These are phyloP conservation scores for Myocastor coypus DNA, from an alignment of 2,113 vertebrate genomes.

Conservation along the genomic window DNA sequence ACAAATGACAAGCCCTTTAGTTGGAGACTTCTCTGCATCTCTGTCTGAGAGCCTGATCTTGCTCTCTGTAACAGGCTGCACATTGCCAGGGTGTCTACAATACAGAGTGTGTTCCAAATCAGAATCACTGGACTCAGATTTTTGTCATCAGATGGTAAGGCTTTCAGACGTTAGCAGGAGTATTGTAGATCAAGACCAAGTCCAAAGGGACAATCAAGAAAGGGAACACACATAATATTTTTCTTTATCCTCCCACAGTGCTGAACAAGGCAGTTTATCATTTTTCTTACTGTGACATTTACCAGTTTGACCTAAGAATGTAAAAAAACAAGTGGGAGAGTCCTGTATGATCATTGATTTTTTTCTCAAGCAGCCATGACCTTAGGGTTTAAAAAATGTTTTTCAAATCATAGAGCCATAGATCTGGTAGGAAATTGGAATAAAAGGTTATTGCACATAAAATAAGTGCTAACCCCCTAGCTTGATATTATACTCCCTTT, in stretches of 20 bases:
- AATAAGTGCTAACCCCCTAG: not conserved
- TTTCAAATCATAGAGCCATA: slow-evolving; percentile 63
- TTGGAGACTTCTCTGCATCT: not conserved
- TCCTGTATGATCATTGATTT: slow-evolving; percentile 55
- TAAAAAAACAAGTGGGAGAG: slow-evolving; percentile 66
- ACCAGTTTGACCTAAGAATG: slow-evolving; percentile 64
- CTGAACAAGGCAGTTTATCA: slow-evolving; percentile 8
- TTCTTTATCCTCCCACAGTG: not conserved
- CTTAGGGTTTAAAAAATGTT: slow-evolving; percentile 11
- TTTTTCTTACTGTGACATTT: slow-evolving; percentile 53
- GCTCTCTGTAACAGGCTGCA: not conserved
- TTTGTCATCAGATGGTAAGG: not conserved
- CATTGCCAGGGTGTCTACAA: not conserved
- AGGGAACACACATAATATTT: not conserved
- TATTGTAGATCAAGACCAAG: not conserved
- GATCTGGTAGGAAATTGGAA: slow-evolving; percentile 9
- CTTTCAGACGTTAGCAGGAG: not conserved
- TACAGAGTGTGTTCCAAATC: not conserved
- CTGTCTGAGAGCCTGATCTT: not conserved
- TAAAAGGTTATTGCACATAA: not conserved
- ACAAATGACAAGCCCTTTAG: not conserved
- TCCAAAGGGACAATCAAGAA: not conserved
- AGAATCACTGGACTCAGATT: not conserved
- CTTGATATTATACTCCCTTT: not conserved
- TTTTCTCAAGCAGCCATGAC: slow-evolving; percentile 50